These are phyloP conservation scores for Dendrocincla fuliginosa DNA, from an alignment of 2,797 vertebrate genomes.

Conservation along the genomic window DNA sequence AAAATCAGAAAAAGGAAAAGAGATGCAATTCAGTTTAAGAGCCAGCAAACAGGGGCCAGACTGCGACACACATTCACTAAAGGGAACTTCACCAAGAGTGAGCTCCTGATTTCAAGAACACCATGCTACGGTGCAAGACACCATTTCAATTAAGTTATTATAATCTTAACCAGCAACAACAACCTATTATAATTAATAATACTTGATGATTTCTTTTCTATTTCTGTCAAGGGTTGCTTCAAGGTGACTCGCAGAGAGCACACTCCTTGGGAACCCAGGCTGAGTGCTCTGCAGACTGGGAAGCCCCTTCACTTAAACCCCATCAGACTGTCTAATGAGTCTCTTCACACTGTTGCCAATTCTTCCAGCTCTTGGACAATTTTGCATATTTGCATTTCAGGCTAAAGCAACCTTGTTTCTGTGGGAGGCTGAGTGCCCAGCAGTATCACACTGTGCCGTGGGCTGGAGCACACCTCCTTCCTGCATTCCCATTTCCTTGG, in stretches of 20 bases:
- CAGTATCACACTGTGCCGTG: rapidly evolving
- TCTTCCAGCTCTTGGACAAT: neutral
- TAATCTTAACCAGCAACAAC: conserved; percentile 44
- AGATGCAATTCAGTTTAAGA: neutral
- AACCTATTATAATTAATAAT: conserved; percentile 54
- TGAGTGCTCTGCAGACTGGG: neutral
- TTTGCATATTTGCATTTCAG: neutral
- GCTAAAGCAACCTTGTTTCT: neutral
- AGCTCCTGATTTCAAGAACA: conserved; percentile 4
- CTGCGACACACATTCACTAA: neutral
- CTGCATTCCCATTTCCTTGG: neutral
- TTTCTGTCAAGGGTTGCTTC: conserved; percentile 26
- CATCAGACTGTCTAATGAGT: neutral
- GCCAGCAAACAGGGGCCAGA: neutral
- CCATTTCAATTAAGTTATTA: conserved; percentile 37
- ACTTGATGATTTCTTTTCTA: conserved; percentile 41
- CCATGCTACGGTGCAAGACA: neutral
- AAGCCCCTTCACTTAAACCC: neutral
- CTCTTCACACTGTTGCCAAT: neutral
- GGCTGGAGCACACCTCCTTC: neutral
- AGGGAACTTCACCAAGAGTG: neutral
- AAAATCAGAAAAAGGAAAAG: neutral
- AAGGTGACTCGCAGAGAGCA: conserved; percentile 16
- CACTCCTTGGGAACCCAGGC: neutral
- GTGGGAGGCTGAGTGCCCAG: neutral